Base-by-base conservation (phyloP, 1,140 invertebrate species). In the Orius laevigatus region DNA sequence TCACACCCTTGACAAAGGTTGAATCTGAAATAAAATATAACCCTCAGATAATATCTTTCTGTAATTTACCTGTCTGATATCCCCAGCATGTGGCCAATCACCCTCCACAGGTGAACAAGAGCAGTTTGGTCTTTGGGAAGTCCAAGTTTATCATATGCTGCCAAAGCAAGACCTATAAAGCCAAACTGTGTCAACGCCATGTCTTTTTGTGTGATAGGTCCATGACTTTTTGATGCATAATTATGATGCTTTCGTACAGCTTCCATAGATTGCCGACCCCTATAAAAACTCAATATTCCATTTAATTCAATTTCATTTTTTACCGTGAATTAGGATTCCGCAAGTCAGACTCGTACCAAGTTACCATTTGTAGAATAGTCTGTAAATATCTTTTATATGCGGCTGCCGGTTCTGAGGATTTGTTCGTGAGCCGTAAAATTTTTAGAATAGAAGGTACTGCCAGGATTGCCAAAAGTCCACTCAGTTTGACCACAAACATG, bases 171-270 rank as follows among this genome's bases (percentile, higher is more conserved):
- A 1, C 86, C 88, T 54, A 92, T 76, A 57, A 94, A 93, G 8
- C 82, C 84, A 56, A 85, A 88, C 59, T 84, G 83, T 0, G 89
- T 88, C 1, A 90, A 56, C 0, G 77, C 78, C 73, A 93, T 76
- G 53, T 91, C 86, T 50, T 77, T 71, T 62, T 94, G 89, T 12
- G 54, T 50, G 1, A 74, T 59, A 35, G 45, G 50, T 10, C 59
- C 56, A 3, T 71, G 60, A 1, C 75, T 73, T 1, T 59, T 59
- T 6, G 49, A 65, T 15, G 62, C 62, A 3, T 55, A 43, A 8
- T 31, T 68, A 56, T 87, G 83, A 11, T 75, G 72, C 33, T 62
- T 70, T 25, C 78, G 67, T 0, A 86, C 80, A 10, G 72, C 67
- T 43, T 67, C 63, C 41, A 87, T 56, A 0, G 82, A 84, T 35